Percentiles rank a stretch among this genome's conserved stretches.
Conservation (phyloP, 2,888 invertebrate species). For the Polyploca ridens region DNA sequence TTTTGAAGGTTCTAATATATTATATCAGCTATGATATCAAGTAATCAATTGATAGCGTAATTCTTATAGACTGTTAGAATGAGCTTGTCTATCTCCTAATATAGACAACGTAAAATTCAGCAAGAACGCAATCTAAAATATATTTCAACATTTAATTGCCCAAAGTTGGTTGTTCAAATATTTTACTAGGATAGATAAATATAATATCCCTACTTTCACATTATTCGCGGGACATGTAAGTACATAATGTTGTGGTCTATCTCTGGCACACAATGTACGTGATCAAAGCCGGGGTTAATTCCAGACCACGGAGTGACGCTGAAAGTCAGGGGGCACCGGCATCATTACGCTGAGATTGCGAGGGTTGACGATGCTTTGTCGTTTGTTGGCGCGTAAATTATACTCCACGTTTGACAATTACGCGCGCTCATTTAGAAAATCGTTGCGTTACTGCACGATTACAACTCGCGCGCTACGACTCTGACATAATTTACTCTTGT, state of each 20-base stretch:
- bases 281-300: conserved; percentile 33
- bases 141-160: too few species aligned
- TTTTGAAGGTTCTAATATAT: too few species aligned
- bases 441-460: conserved; percentile 45
- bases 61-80: too few species aligned
- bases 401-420: conserved; percentile 49
- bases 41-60: too few species aligned
- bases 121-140: too few species aligned
- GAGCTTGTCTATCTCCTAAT: too few species aligned
- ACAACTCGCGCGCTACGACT: conserved; percentile 28
- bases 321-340: conserved; percentile 39
- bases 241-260: conserved; percentile 14
- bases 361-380: conserved; percentile 49
- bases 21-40: too few species aligned
- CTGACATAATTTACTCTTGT: neutral
- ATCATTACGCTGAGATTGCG: conserved; percentile 49
- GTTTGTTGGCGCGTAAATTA: conserved; percentile 58
- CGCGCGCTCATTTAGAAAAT: conserved; percentile 55
- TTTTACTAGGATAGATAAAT: neutral
- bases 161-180: neutral
- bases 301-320: conserved; percentile 25
- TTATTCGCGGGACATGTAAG: conserved; percentile 1
- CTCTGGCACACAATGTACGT: conserved; percentile 21
- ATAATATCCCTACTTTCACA: neutral
- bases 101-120: too few species aligned